Evolutionary conservation across 2,113 vertebrate genomes (phyloP).

Genomic region (Festucalex cinctus): DNA sequence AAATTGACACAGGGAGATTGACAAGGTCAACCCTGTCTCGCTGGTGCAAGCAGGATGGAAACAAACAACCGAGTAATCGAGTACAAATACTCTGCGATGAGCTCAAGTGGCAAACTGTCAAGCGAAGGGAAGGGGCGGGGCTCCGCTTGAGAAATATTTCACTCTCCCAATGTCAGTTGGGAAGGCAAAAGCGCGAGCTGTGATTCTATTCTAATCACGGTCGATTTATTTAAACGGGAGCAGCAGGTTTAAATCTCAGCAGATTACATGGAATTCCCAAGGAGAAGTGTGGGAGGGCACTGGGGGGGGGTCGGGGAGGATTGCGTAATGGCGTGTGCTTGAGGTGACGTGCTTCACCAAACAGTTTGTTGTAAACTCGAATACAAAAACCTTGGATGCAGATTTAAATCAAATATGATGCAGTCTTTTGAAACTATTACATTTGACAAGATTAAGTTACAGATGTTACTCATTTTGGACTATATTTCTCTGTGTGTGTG

Average conservation of each 20-base stretch:
- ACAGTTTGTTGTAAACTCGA: not conserved
- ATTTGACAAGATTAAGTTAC: not conserved
- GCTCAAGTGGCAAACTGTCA: constrained; percentile 15
- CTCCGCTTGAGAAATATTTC: constrained; percentile 43
- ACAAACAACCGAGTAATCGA: not conserved
- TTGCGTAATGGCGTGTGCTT: constrained; percentile 66
- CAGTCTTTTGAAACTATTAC: not conserved
- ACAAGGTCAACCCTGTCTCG: constrained; percentile 53
- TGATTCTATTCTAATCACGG: constrained; percentile 74
- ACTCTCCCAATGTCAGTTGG: constrained; percentile 57
- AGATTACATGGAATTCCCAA: constrained; percentile 68
- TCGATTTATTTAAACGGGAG: constrained; percentile 74
- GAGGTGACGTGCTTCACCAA: constrained; percentile 52
- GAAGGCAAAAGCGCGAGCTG: constrained; percentile 56
- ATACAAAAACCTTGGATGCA: not conserved
- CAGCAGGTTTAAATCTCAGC: constrained; percentile 76
- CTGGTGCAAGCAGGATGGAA: constrained; percentile 41
- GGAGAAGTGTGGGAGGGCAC: constrained; percentile 43
- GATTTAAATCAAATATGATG: not conserved
- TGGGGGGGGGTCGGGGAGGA: constrained; percentile 8
- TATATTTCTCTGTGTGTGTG: too few species aligned
- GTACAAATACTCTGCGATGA: not conserved
- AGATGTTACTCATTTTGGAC: not conserved
- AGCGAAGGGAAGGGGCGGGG: not conserved
- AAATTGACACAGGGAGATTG: constrained; percentile 46